A percentile compares a stretch with the other conserved stretches of the same genome.
phyloP scores from a whole-genome alignment of 2,113 vertebrate species.

The Cygnus buccinator region DNA sequence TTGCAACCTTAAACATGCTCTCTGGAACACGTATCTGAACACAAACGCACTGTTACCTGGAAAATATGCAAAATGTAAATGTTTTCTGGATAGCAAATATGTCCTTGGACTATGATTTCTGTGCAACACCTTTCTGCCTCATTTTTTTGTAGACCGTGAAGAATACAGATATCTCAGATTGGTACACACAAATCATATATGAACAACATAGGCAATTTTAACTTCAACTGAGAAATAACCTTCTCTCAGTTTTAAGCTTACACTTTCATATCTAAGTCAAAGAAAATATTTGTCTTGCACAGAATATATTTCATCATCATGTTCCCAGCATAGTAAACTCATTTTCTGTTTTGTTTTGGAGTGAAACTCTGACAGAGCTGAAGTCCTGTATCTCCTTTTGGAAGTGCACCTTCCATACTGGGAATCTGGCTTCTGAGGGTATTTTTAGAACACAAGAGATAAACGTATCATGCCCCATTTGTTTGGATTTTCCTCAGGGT shows the following conservation, averaged over 20 bases:
- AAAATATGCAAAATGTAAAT: background rate
- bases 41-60: background rate
- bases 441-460: constrained; percentile 17
- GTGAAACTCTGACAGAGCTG: background rate
- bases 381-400: background rate
- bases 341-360: background rate
- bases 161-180: background rate
- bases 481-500: constrained; percentile 44
- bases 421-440: background rate
- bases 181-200: background rate
- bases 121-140: background rate
- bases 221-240: background rate
- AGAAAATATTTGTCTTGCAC: background rate
- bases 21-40: background rate
- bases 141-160: background rate
- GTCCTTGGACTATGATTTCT: background rate
- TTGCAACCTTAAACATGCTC: background rate
- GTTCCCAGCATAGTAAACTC: background rate
- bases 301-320: background rate
- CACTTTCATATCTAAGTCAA: background rate
- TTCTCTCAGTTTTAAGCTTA: background rate
- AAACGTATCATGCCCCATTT: constrained; percentile 40
- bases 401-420: background rate
- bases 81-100: background rate
- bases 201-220: background rate